These are phyloP conservation scores for Battus philenor DNA, from an alignment of 1,140 invertebrate genomes.

Conservation along the genomic window DNA sequence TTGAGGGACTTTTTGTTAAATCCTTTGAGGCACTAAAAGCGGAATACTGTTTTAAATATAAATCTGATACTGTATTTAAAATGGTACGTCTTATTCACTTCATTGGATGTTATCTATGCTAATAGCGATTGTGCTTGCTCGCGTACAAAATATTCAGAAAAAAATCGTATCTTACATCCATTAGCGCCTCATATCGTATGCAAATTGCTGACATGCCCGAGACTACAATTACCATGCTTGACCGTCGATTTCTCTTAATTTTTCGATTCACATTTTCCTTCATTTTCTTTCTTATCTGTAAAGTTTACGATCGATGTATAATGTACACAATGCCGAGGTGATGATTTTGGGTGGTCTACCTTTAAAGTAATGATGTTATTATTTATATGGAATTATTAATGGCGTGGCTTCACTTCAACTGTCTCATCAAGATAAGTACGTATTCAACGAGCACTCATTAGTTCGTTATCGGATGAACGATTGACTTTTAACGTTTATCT, in stretches of 20 bases:
- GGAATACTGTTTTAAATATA: conserved; percentile 14
- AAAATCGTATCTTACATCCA: conserved; percentile 51
- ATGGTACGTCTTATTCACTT: conserved; percentile 34
- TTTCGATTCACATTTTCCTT: conserved; percentile 40
- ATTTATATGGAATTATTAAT: conserved; percentile 64
- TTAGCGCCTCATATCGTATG: conserved; percentile 66
- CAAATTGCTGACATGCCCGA: conserved; percentile 48
- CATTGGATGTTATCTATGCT: conserved; percentile 53
- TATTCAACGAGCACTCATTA: conserved; percentile 62
- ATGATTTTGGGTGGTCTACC: conserved; percentile 67
- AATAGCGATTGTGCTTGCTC: conserved; percentile 42
- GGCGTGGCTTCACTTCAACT: conserved; percentile 38
- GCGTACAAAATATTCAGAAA: conserved; percentile 50
- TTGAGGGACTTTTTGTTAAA: too few relatives aligned
- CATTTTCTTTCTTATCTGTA: conserved; percentile 50
- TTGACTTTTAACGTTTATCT: conserved; percentile 45
- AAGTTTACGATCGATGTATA: conserved; percentile 51
- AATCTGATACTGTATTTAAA: conserved; percentile 21
- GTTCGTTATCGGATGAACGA: conserved; percentile 49
- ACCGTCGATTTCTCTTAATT: conserved; percentile 54
- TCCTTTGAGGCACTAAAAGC: too few relatives aligned
- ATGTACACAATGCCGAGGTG: conserved; percentile 47
- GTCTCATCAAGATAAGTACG: conserved; percentile 67
- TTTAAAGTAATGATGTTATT: conserved; percentile 66
- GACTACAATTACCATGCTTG: conserved; percentile 48